A percentile compares a stretch with the other conserved stretches of the same genome.
Conservation (phyloP, 2,797 vertebrate genomes). For the Intellagama lesueurii region DNA sequence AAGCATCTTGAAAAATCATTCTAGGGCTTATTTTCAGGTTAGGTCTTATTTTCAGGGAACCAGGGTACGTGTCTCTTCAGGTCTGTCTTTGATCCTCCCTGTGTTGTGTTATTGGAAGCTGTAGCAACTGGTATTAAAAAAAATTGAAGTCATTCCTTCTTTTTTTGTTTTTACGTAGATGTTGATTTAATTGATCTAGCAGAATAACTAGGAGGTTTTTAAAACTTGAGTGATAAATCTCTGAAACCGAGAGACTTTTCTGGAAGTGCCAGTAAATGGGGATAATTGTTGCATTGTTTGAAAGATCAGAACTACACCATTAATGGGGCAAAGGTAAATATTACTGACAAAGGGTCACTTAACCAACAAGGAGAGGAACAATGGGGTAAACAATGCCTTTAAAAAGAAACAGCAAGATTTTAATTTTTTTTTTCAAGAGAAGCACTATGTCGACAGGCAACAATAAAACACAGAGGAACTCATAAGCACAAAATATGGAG, state of each 20-base stretch:
- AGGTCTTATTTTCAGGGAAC: no score
- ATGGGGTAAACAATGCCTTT: conserved; percentile 25
- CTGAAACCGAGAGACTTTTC: conserved; percentile 9
- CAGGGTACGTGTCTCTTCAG: not conserved
- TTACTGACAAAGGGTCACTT: conserved; percentile 5
- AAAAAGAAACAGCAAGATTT: conserved; percentile 6
- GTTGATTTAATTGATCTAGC: conserved; percentile 7
- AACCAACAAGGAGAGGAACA: not conserved
- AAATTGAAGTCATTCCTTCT: not conserved
- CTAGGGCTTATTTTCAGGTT: no score
- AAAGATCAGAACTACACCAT: conserved; percentile 1
- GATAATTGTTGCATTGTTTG: conserved; percentile 6
- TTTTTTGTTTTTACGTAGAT: not conserved
- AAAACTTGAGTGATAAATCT: not conserved
- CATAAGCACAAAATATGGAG: not conserved
- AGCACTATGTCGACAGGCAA: not conserved
- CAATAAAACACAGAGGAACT: conserved; percentile 15
- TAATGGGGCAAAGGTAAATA: conserved; percentile 31
- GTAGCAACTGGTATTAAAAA: conserved; percentile 3
- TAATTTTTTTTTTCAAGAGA: not conserved
- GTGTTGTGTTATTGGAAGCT: not conserved
- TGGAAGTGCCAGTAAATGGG: not conserved
- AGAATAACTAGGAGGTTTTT: conserved; percentile 11
- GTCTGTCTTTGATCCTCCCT: conserved; percentile 14
- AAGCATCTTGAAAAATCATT: no score